Conservation (phyloP, 2,797 vertebrate genomes). For the Simalia tracyae region DNA sequence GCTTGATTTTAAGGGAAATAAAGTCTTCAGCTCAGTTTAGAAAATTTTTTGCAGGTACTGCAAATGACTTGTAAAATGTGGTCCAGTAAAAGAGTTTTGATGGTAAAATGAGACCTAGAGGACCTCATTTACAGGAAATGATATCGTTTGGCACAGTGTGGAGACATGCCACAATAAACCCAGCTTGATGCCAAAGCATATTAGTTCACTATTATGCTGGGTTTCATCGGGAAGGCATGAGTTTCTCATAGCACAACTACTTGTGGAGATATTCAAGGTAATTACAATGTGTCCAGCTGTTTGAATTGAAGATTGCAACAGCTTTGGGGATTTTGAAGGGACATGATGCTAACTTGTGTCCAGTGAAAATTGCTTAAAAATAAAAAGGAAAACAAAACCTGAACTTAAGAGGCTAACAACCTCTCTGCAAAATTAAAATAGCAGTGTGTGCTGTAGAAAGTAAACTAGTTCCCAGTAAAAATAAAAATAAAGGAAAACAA, state of each 20-base stretch:
- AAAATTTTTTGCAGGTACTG: conserved; percentile 61
- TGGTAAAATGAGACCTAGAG: conserved; percentile 71
- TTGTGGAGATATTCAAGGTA: conserved; percentile 58
- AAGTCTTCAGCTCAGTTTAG: conserved; percentile 50
- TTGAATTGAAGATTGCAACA: conserved; percentile 60
- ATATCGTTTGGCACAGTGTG: conserved; percentile 71
- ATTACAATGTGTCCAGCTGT: conserved; percentile 71
- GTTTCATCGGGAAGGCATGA: conserved; percentile 64
- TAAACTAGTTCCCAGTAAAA: conserved; percentile 24
- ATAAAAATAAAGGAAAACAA: conserved; percentile 14
- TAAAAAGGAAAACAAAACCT: conserved; percentile 47
- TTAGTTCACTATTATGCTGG: conserved; percentile 65
- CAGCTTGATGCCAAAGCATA: conserved; percentile 70
- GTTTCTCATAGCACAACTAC: conserved; percentile 52
- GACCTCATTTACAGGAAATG: conserved; percentile 78
- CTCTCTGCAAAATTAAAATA: conserved; percentile 51
- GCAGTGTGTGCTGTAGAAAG: conserved; percentile 13
- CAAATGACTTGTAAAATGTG: conserved; percentile 69
- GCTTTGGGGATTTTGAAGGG: conserved; percentile 57
- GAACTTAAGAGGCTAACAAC: conserved; percentile 35
- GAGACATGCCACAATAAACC: conserved; percentile 75
- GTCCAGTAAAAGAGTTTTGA: conserved; percentile 70
- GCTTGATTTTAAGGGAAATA: conserved; percentile 55
- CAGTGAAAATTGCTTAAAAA: conserved; percentile 69
- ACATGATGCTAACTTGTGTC: conserved; percentile 65